A percentile compares a stretch with the other conserved stretches of the same genome.
Evolutionary conservation across 2,888 invertebrate species (phyloP).

Genomic region (Parnassius orleans): DNA sequence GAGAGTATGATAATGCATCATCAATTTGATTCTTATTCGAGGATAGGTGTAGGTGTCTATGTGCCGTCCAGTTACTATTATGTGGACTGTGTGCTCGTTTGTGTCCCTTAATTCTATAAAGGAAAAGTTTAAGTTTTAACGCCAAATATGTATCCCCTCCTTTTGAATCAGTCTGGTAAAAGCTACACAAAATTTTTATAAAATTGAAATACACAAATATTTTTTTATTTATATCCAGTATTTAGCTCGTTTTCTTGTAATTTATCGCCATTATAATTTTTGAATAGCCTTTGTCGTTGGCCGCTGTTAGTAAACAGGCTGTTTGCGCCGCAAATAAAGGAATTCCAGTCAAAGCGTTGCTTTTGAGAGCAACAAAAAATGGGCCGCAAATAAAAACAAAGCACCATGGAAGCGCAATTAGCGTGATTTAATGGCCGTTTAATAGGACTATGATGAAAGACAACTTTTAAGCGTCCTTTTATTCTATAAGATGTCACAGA

Average conservation of each 20-base stretch:
- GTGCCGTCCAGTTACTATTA: no score
- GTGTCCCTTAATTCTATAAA: no score
- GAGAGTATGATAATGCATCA: no score
- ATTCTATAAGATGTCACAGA: background rate
- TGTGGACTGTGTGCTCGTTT: no score
- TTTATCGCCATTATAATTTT: conserved; percentile 75
- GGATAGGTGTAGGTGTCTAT: no score
- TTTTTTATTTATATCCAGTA: conserved; percentile 5
- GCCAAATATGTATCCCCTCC: no score
- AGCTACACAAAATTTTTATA: background rate
- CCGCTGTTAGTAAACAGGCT: conserved; percentile 73
- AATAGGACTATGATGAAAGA: conserved; percentile 73
- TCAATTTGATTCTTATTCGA: no score
- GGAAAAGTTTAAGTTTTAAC: no score
- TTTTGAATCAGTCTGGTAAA: no score
- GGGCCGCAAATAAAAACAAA: conserved; percentile 72
- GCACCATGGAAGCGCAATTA: conserved; percentile 66
- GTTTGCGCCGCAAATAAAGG: conserved; percentile 71
- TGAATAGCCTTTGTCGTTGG: conserved; percentile 68
- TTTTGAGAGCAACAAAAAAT: conserved; percentile 59
- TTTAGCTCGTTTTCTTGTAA: conserved; percentile 38
- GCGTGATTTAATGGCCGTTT: conserved; percentile 78
- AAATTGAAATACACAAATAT: background rate
- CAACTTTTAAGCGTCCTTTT: conserved; percentile 47
- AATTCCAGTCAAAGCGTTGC: conserved; percentile 69